Base-by-base conservation (phyloP, 1,140 invertebrate species). In the Neomicropteryx cornuta region DNA sequence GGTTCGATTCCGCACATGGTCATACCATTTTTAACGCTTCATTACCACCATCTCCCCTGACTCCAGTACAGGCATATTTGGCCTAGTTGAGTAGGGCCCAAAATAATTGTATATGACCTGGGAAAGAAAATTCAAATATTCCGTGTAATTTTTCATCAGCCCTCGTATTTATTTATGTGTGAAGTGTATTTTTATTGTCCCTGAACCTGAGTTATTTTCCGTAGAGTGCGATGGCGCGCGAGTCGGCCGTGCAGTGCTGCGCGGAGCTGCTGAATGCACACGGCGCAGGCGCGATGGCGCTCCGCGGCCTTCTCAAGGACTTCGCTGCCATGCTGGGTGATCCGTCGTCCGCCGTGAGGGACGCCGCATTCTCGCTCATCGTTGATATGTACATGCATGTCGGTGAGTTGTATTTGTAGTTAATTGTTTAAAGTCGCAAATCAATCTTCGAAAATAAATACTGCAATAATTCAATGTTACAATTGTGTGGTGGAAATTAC, bases 381-480 rank as follows among this genome's bases (percentile, higher is more conserved):
- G 81, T 91, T 14, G 87, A 94, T 57, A 82, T 95, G 18, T 96
- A 96, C 60, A 78, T 87, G 53, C 90, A 95, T 61, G 87, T 95
- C 33, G 92, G 92, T 45, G 30, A 51, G 63, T 54, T n/a, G n/a
- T n/a, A n/a, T 1, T 14, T 35, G 6, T 35, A 14, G 5, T 14
- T 14, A 14, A 14, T 30, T 30, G 14, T 30, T 13, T 30, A 14
- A 32, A 19, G 18, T 33, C 32, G 17, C 21, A 19, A 19, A 3
- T 14, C 21, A 8, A 8, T 32, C 18, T 5, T 32, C 13, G 14
- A 13, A 32, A 32, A 32, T 5, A 32, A 6, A 32, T 5, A 13
- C 18, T 32, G 5, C 14, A 32, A 32, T 14, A 32, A 14, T 13
- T 17, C 5, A 13, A 5, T 13, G 14, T n/a, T n/a, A n/a, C n/a